These are phyloP conservation scores for Zele albiditarsus DNA, from an alignment of 2,888 invertebrate species.

Conservation along the genomic window DNA sequence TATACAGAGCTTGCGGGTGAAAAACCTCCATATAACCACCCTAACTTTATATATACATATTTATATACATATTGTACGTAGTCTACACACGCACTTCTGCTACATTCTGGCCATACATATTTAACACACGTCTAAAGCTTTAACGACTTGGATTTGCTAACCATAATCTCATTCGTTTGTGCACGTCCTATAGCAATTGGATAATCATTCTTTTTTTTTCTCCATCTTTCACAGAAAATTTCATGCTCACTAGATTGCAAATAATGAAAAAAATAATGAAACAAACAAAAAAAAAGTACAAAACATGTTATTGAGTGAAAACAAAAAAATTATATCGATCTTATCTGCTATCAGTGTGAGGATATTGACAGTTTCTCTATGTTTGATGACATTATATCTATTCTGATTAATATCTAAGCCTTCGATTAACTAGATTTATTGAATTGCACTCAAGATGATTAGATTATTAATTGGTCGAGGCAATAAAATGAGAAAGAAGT, in stretches of 20 bases:
- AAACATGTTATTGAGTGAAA: no score
- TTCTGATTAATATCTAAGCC: neutral
- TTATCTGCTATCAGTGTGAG: no score
- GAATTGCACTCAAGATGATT: neutral
- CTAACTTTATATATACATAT: neutral
- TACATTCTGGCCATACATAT: constrained; percentile 55
- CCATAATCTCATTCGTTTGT: neutral
- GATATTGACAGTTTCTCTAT: no score
- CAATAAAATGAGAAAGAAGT: neutral
- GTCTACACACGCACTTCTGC: constrained; percentile 57
- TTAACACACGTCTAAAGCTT: constrained; percentile 47
- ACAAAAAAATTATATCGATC: no score
- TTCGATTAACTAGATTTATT: neutral
- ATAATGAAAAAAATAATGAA: no score
- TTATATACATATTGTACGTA: constrained; percentile 21
- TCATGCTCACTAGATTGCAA: no score
- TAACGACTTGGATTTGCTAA: constrained; percentile 41
- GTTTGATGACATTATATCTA: neutral
- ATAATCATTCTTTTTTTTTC: no score
- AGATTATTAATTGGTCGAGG: neutral
- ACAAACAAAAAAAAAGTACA: no score
- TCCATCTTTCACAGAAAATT: no score
- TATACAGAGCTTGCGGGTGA: neutral
- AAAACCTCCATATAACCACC: neutral
- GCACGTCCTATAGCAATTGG: no score